Conservation (phyloP, 2,797 vertebrate species). For the Allobates femoralis region DNA sequence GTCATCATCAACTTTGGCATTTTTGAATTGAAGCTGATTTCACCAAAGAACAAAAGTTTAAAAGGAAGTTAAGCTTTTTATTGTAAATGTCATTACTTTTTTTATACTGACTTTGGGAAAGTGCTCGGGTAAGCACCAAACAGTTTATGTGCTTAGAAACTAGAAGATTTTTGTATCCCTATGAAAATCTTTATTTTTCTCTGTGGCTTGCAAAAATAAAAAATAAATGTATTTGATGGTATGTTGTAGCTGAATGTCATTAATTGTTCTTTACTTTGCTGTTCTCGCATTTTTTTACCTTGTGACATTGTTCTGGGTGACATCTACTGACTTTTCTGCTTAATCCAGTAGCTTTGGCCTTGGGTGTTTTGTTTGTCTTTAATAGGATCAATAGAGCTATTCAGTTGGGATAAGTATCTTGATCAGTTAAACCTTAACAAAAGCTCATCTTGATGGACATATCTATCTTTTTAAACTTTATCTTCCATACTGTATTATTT, state of each 20-base stretch:
- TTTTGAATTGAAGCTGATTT: neutral
- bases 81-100: neutral
- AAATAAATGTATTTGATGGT: neutral
- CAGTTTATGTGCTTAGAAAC: neutral
- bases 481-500: conserved; percentile 47
- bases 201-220: neutral
- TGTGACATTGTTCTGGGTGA: conserved; percentile 26
- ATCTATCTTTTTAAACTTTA: conserved; percentile 23
- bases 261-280: conserved; percentile 25
- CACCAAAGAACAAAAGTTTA: neutral
- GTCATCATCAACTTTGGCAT: neutral
- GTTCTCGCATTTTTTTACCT: neutral
- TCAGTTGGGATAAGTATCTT: conserved; percentile 57
- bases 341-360: conserved; percentile 13
- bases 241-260: conserved; percentile 11
- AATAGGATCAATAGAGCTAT: conserved; percentile 53
- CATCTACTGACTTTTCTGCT: conserved; percentile 25
- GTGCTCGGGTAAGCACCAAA: neutral
- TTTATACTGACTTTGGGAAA: neutral
- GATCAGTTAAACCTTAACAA: conserved; percentile 56
- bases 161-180: neutral
- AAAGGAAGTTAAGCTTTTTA: neutral
- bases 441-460: conserved; percentile 49
- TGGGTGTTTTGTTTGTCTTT: conserved; percentile 43
- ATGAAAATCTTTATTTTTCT: neutral